These are phyloP conservation scores for Pelvicachromis taeniatus DNA, from an alignment of 2,113 vertebrate genomes.

Conservation along the genomic window DNA sequence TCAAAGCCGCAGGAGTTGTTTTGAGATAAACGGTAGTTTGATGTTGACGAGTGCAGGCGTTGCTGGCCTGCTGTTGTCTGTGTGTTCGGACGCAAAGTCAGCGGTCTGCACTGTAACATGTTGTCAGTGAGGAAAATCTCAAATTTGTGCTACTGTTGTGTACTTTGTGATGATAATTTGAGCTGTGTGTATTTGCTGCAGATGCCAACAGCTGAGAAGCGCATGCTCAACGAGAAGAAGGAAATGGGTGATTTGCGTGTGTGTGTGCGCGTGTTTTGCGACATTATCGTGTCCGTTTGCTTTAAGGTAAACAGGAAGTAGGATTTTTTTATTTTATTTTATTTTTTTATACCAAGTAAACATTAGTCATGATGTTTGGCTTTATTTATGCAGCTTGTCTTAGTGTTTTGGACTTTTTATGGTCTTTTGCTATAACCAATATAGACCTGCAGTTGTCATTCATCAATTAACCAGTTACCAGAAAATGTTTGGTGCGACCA, in stretches of 20 bases:
- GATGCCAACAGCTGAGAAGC: not conserved
- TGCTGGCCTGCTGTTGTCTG: not conserved
- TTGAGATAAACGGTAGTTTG: not conserved
- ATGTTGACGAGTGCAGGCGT: not conserved
- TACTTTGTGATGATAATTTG: not conserved
- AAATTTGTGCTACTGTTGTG: not conserved
- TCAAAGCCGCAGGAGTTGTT: not conserved
- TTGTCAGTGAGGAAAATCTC: not conserved
- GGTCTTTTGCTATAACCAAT: not conserved
- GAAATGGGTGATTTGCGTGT: not conserved
- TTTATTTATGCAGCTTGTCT: not conserved
- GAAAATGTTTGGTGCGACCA: not conserved
- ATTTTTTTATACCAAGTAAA: not conserved
- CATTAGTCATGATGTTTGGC: not conserved
- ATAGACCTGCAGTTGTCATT: not conserved
- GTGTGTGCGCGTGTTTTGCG: not conserved
- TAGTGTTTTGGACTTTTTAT: not conserved
- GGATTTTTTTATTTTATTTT: not conserved
- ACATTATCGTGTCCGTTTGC: not conserved
- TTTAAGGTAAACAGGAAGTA: not conserved
- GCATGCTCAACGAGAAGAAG: not conserved
- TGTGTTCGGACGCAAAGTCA: not conserved
- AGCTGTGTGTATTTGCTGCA: not conserved
- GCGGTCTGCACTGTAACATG: not conserved
- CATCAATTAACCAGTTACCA: not conserved